A percentile compares a stretch with the other conserved stretches of the same genome.
These are phyloP conservation scores for Toxostoma redivivum DNA, from an alignment of 2,113 vertebrate genomes.

Conservation along the genomic window DNA sequence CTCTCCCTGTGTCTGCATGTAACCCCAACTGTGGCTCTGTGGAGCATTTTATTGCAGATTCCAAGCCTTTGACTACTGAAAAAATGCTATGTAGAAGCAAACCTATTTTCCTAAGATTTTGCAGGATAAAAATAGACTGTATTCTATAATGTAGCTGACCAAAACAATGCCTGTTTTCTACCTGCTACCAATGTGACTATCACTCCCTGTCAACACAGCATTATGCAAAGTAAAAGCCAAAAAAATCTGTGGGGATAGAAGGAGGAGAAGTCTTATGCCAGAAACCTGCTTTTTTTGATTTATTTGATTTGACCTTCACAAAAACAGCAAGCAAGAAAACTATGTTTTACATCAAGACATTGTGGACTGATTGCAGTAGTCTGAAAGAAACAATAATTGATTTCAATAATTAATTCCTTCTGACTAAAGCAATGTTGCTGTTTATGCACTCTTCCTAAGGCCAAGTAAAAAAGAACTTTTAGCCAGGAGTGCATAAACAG, in stretches of 20 bases:
- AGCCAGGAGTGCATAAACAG: constrained; percentile 67
- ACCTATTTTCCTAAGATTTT: not conserved
- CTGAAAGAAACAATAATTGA: constrained; percentile 67
- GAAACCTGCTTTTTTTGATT: constrained; percentile 34
- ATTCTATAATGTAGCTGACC: not conserved
- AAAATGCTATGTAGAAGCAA: not conserved
- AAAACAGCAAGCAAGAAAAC: constrained; percentile 53
- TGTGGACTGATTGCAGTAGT: constrained; percentile 51
- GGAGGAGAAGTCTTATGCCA: not conserved
- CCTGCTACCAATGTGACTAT: not conserved
- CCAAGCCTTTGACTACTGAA: not conserved
- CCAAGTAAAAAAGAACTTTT: constrained; percentile 67
- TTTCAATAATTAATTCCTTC: constrained; percentile 80
- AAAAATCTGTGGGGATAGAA: not conserved
- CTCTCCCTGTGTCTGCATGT: not conserved
- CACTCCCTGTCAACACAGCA: not conserved
- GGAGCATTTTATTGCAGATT: not conserved
- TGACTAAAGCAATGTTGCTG: constrained; percentile 58
- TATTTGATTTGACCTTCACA: constrained; percentile 49
- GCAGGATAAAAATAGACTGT: not conserved
- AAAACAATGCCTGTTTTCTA: not conserved
- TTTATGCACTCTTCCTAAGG: constrained; percentile 47
- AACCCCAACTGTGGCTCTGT: not conserved
- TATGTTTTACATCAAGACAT: constrained; percentile 46
- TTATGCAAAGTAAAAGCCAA: not conserved